These are phyloP conservation scores for Micromys minutus DNA, from an alignment of 2,113 vertebrate species.

Conservation along the genomic window DNA sequence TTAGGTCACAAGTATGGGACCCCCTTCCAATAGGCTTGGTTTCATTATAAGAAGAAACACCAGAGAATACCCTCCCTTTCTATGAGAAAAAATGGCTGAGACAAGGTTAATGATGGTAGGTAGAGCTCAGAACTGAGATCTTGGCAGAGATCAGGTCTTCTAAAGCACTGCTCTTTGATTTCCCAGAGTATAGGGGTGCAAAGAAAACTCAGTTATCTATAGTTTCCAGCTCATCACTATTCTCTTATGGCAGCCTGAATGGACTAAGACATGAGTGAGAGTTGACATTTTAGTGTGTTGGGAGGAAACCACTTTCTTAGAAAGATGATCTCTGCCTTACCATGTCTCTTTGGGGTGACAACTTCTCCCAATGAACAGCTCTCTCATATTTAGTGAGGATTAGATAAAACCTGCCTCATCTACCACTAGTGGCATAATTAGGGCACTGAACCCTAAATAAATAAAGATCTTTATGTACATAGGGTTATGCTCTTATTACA, in stretches of 20 bases:
- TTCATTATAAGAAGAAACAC: background rate
- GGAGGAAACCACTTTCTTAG: background rate
- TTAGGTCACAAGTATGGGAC: background rate
- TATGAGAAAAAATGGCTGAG: background rate
- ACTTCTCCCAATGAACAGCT: background rate
- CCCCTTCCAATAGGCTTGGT: background rate
- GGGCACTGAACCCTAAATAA: background rate
- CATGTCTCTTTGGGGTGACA: background rate
- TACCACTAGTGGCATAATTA: background rate
- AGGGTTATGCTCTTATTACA: background rate
- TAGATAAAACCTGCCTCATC: background rate
- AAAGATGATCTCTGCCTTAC: background rate
- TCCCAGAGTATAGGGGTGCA: background rate
- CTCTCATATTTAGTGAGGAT: background rate
- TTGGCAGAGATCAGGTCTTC: background rate
- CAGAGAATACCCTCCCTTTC: background rate
- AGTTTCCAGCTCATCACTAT: background rate
- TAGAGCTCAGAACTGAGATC: background rate
- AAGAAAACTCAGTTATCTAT: background rate
- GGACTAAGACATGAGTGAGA: background rate
- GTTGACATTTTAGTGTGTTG: background rate
- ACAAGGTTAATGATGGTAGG: background rate
- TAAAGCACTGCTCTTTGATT: background rate
- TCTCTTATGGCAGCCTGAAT: background rate
- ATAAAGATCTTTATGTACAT: background rate